Conservation (phyloP, 2,888 invertebrate genomes). For the Caenorhabditis plicata region DNA sequence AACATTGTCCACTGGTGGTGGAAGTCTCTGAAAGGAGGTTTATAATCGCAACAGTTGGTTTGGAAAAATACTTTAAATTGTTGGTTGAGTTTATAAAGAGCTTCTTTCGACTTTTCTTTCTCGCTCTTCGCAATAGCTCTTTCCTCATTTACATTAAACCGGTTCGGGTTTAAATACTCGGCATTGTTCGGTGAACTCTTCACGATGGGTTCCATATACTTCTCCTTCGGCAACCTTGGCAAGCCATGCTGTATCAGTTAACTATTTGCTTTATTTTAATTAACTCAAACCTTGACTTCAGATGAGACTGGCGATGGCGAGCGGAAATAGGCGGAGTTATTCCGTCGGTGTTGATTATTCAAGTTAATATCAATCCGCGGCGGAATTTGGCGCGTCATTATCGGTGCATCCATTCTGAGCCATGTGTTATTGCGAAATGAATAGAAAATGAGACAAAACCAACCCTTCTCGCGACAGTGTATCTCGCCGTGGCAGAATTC, state of each 20-base stretch:
- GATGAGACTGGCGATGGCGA: conserved; percentile 28
- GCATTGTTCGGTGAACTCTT: conserved; percentile 32
- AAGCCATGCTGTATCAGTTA: conserved; percentile 26
- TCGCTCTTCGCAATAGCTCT: conserved; percentile 27
- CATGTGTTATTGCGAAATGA: no score
- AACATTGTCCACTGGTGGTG: conserved; percentile 43
- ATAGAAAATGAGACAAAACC: not conserved
- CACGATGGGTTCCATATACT: conserved; percentile 34
- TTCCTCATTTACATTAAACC: conserved; percentile 33
- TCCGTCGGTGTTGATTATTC: not conserved
- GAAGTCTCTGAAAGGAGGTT: conserved; percentile 32
- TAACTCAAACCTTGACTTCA: conserved; percentile 11
- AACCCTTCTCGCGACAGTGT: conserved; percentile 26
- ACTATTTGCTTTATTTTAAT: not conserved
- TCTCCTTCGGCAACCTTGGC: conserved; percentile 31
- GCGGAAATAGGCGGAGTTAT: conserved; percentile 17
- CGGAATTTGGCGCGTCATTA: conserved; percentile 25
- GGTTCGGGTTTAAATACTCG: conserved; percentile 34
- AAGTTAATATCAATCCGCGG: conserved; percentile 7
- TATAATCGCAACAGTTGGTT: not conserved
- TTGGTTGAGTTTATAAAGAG: conserved; percentile 35
- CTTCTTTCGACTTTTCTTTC: conserved; percentile 33
- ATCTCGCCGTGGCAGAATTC: conserved; percentile 14
- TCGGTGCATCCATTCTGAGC: conserved; percentile 30
- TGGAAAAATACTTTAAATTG: conserved; percentile 24